Conservation (phyloP, 2,113 vertebrate genomes). For the Haplochromis burtoni region DNA sequence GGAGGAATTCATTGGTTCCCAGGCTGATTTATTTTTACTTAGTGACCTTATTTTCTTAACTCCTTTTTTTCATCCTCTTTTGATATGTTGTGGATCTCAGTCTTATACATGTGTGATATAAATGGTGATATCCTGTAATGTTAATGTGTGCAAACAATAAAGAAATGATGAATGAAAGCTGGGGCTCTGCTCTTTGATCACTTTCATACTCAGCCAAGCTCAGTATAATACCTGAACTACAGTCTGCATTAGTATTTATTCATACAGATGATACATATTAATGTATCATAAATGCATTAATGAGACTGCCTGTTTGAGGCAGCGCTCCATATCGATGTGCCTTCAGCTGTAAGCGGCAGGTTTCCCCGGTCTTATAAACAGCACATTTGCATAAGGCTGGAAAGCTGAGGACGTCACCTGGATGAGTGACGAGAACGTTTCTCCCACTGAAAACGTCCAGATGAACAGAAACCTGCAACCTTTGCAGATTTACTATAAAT, state of each 20-base stretch:
- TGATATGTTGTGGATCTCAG: slow-evolving; percentile 48
- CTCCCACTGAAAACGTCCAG: accelerated
- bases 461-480: not conserved
- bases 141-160: slow-evolving; percentile 42
- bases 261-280: not conserved
- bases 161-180: not conserved
- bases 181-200: not conserved
- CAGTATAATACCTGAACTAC: accelerated
- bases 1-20: slow-evolving; percentile 12
- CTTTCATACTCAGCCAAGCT: not conserved
- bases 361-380: not conserved
- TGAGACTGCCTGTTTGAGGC: not conserved
- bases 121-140: slow-evolving; percentile 30
- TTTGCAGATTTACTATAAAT: not conserved
- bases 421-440: not conserved
- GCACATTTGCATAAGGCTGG: not conserved
- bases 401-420: not conserved
- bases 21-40: slow-evolving; percentile 25
- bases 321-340: not conserved
- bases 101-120: slow-evolving; percentile 13
- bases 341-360: not conserved
- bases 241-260: not conserved
- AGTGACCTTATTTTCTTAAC: slow-evolving; percentile 36
- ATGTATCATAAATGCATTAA: not conserved
- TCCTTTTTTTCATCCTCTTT: slow-evolving; percentile 38